Base-by-base conservation (phyloP, 1,140 invertebrate genomes). In the Pseudoatta argentina region DNA sequence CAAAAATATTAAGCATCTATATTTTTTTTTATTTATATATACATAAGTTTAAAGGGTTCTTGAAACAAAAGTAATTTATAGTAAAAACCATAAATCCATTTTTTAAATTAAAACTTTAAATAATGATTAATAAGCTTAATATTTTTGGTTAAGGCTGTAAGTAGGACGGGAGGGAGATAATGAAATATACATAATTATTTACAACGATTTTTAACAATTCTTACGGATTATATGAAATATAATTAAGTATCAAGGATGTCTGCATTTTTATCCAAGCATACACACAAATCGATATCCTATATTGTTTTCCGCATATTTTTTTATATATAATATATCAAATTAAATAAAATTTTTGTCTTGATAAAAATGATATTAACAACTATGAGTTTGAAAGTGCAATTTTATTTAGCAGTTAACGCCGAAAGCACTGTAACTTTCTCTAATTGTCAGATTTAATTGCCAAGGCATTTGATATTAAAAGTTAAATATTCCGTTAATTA, bases 131-230 rank as follows among this genome's bases (percentile, higher is more conserved):
- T 10, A 44, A 44, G 39, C 39, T 10, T 44, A 44, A 44, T 44
- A 44, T 44, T 44, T 44, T 44, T 44, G 39, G 39, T 44, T 44
- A 44, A 44, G 39, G 10, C 39, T 44, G 39, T 44, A 48, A n/a
- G 86, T 34, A 86, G 88, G 86, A 91, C 86, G 88, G 88, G 86
- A 83, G 55, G 59, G n/a, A 78, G 61, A 86, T 85, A 24, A 82
- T 82, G 34, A 66, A 82, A 76, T 61, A 61, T 73, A 30, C 30
- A 77, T 27, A 75, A 77, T 67, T 90, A 90, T 90, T 85, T 90
- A 90, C 88, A 90, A 76, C 30, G 48, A 55, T 88, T 73, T 44
- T 39, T 44, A 44, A 16, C 44, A 57, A 55, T 88, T 73, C 44
- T 39, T 44, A 44, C 27, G 10, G 24, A 8, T 83, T 27, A 39